Evolutionary conservation across 2,113 vertebrate species (phyloP), one percentile per base, ranked within the genome.

Genomic region (Triplophysa tibetana): DNA sequence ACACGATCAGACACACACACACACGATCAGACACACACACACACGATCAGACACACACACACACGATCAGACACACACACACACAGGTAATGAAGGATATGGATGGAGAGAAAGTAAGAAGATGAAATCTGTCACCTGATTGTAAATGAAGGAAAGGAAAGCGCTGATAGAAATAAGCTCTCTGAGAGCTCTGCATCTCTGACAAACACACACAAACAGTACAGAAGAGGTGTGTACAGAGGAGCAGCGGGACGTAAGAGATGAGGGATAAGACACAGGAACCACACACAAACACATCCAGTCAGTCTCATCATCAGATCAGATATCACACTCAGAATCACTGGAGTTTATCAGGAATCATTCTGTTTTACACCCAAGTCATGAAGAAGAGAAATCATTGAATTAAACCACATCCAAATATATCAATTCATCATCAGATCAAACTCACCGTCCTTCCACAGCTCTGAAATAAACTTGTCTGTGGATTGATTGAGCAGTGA

Each of bases 371-470:
- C 33, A 8, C 5, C 33, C 3, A 29, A 1, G 2, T 29, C 26
- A 29, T 29, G 3, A 29, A 29, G 29, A 4, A 29, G 26, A 3
- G 26, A 29, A 33, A 33, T 33, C 33, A 33, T 33, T 5, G 0
- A 33, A 33, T 7, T 33, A 38, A 38, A 38, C 33, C 33, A 38
- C 29, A 0, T 4, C 4, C 29, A 4, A 3, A 29, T 29, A 29
- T 29, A 29, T 29, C 26, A 29, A 29, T 2, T 29, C 26, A 29
- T n/a, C 29, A 29, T 29, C 29, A 29, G 4, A 29, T 29, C 29
- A 29, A 19, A 91, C 96, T 90, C 93, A 99, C 97, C 97, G 81
- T 99, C 97, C 88, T 93, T 98, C 97, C 98, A 99, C 8, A 99
- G 94, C 87, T 99, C 98, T 0, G 95, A 98, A 70, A 99, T 94